A percentile compares a stretch with the other conserved stretches of the same genome.
Conservation (phyloP, 2,797 vertebrate species). For the Siniperca scherzeri region DNA sequence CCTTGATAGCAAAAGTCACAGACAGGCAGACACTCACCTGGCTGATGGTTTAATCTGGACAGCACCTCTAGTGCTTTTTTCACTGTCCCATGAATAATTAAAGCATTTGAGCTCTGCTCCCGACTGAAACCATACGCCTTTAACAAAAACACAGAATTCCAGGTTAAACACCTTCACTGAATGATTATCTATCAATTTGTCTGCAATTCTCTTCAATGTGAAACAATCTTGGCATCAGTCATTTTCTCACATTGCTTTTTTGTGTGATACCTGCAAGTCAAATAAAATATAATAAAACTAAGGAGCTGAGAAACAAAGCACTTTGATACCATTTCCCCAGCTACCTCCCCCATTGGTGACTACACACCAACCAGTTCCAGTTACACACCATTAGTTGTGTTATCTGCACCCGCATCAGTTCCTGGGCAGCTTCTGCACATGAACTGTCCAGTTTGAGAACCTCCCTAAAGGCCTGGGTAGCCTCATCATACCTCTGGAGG, state of each 20-base stretch:
- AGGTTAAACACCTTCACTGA: neutral
- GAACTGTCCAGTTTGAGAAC: conserved; percentile 83
- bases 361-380: neutral
- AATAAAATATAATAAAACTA: neutral
- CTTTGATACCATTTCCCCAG: too few relatives aligned
- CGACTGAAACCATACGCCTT: conserved; percentile 82
- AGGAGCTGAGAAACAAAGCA: neutral
- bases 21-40: conserved; percentile 56
- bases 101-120: conserved; percentile 85
- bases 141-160: conserved; percentile 23
- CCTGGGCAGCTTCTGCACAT: conserved; percentile 84
- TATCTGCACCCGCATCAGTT: conserved; percentile 85
- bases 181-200: neutral
- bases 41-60: conserved; percentile 65
- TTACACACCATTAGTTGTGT: conserved; percentile 81
- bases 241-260: neutral
- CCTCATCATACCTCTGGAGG: conserved; percentile 88
- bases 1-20: neutral
- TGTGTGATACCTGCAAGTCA: neutral
- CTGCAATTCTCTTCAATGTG: neutral
- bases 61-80: conserved; percentile 79
- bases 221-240: neutral
- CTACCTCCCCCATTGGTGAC: neutral
- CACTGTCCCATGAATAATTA: conserved; percentile 85
- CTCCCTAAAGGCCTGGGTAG: conserved; percentile 82